phyloP scores from a whole-genome alignment of 2,797 vertebrate genomes.

The Cyprinella venusta region DNA sequence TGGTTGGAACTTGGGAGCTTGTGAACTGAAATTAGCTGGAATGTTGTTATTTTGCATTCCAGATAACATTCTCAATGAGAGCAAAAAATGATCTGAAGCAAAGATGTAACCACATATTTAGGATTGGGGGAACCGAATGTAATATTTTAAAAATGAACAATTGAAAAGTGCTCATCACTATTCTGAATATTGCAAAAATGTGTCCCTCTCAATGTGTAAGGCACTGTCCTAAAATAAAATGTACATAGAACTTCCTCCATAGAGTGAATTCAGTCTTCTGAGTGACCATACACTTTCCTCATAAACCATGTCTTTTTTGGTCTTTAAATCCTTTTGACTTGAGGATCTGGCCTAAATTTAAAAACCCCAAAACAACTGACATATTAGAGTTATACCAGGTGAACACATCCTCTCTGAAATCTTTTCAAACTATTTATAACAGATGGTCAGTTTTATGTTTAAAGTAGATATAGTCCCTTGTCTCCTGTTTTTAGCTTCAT shows the following conservation, averaged over 20 bases:
- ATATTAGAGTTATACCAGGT: too few species aligned
- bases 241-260: not conserved
- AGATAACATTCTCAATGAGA: not conserved
- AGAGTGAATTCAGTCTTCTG: not conserved
- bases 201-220: not conserved
- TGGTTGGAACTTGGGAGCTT: not conserved
- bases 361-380: constrained; percentile 1
- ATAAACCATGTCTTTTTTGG: constrained; percentile 4
- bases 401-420: too few species aligned
- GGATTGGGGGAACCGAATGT: not conserved
- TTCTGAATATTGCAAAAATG: not conserved
- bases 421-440: too few species aligned
- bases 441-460: too few species aligned
- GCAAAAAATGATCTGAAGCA: not conserved
- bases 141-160: not conserved
- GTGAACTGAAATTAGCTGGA: constrained; percentile 4
- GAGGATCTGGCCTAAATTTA: not conserved
- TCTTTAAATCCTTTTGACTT: not conserved
- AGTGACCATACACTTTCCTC: not conserved
- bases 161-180: not conserved
- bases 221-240: not conserved
- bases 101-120: not conserved
- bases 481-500: too few species aligned
- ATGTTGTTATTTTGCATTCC: constrained; percentile 16
- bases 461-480: too few species aligned